Evolutionary conservation across 1,140 invertebrate genomes (phyloP).

Genomic region (Lordiphosa stackelbergi): DNA sequence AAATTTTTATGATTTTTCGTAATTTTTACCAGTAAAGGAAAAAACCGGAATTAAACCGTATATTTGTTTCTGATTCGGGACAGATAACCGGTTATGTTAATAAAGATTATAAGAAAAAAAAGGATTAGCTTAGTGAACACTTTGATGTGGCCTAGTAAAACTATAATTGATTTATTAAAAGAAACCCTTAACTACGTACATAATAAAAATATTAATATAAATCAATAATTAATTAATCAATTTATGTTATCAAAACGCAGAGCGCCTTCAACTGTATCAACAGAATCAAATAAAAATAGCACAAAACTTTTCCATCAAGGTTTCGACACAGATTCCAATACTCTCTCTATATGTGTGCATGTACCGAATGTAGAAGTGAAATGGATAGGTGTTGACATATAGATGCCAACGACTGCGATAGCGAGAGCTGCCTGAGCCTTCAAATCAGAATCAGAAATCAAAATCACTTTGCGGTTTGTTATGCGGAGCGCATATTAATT

Average conservation of each 20-base stretch:
- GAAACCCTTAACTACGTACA: too few species aligned
- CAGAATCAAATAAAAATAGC: background rate
- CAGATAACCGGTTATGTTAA: too few species aligned
- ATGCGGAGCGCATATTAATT: constrained; percentile 61
- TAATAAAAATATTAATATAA: too few species aligned
- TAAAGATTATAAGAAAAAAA: too few species aligned
- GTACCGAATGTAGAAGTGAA: constrained; percentile 18
- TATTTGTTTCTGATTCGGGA: too few species aligned
- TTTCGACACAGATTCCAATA: constrained; percentile 52
- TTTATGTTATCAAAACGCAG: constrained; percentile 14
- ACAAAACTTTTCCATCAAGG: constrained; percentile 42
- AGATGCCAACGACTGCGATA: constrained; percentile 51
- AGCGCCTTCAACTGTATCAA: too few species aligned
- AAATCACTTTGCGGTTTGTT: constrained; percentile 37
- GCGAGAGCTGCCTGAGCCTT: constrained; percentile 20
- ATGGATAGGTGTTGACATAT: constrained; percentile 60
- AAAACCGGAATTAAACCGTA: too few species aligned
- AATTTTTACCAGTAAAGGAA: too few species aligned
- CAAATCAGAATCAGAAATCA: constrained; percentile 53
- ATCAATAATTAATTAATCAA: constrained; percentile 32
- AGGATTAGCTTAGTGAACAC: too few species aligned
- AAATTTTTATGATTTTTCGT: too few species aligned
- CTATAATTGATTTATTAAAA: too few species aligned
- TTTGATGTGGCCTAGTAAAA: too few species aligned
- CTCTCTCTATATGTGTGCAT: constrained; percentile 18